Base-by-base conservation (phyloP, 2,113 vertebrate genomes). In the Sinocyclocheilus grahami region DNA sequence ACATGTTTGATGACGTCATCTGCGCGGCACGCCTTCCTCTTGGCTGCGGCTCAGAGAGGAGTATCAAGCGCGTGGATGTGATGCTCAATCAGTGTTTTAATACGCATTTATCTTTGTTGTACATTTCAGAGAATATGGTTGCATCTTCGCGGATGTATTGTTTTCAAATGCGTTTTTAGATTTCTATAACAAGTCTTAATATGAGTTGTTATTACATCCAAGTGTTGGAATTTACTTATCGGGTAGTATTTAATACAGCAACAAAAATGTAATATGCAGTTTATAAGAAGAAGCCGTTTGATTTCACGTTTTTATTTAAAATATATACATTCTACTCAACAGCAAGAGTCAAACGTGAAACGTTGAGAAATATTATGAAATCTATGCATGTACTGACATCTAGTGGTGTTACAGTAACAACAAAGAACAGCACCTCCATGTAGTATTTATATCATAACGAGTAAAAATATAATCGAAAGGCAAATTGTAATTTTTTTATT, bases 1-100 rank as follows among this genome's bases (percentile, higher is more conserved):
- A 39, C 77, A 5, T 58, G 82, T 5, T 5, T 51, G 37, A 53
- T 86, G 85, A 71, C 87, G 87, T 88, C 87, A 84, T 37, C 33
- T 2, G 39, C 78, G 22, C n/a, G 78, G n/a, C 78, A 81, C 79
- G 60, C 79, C 79, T 82, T 67, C 53, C 9, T 48, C 79, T 30
- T 0, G n/a, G 22, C 79, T 65, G 79, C 8, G 30, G 48, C 14
- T 48, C 22, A 22, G 55, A 60, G 46, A 48, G 51, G 16, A 51
- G n/a, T 1, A 30, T 5, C 20, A 62, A 62, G 53, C 2, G 1
- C 7, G 55, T 33, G 9, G 11, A 60, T 39, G 14, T 60, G 13
- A 18, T 5, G 10, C 24, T 42, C 2, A 42, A 42, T 42, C 1
- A 37, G 37, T 37, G 9, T 42, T 42, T 42, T 27, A 27, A 42